Conservation (phyloP, 2,797 vertebrate genomes). For the Monodelphis domestica region DNA sequence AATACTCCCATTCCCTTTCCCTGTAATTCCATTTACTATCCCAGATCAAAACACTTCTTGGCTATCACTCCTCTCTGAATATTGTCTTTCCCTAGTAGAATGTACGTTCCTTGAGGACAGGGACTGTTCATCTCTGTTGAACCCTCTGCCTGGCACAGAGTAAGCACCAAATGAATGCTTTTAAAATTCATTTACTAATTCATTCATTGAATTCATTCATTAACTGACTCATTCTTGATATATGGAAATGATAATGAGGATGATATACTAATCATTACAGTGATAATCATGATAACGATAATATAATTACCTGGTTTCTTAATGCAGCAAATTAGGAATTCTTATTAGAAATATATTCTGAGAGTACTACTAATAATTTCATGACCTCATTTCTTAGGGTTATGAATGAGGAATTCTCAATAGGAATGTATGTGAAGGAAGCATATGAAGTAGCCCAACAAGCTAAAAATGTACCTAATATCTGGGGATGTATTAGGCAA, state of each 20-base stretch:
- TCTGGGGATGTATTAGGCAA: not conserved
- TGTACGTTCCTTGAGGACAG: not conserved
- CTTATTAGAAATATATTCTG: not conserved
- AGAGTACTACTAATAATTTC: not conserved
- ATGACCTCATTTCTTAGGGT: not conserved
- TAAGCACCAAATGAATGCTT: not conserved
- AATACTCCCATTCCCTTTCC: not conserved
- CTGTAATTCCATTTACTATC: not conserved
- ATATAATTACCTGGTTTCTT: not conserved
- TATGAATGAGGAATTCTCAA: slow-evolving; percentile 18
- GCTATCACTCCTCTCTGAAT: not conserved
- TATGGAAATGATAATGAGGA: not conserved
- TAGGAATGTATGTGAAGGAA: not conserved
- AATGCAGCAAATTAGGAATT: not conserved
- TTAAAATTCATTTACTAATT: not conserved
- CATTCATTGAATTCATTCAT: not conserved
- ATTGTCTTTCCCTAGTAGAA: not conserved
- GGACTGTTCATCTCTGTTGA: not conserved
- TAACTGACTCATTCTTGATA: not conserved
- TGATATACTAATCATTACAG: not conserved
- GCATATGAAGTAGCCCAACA: slow-evolving; percentile 22
- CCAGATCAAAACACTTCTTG: not conserved
- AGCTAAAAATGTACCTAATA: not conserved
- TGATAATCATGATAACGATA: not conserved
- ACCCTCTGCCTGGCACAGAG: not conserved